A percentile compares a stretch with the other conserved stretches of the same genome.
These are phyloP conservation scores for Lumbricus terrestris DNA, from an alignment of 2,888 invertebrate species.

Conservation along the genomic window DNA sequence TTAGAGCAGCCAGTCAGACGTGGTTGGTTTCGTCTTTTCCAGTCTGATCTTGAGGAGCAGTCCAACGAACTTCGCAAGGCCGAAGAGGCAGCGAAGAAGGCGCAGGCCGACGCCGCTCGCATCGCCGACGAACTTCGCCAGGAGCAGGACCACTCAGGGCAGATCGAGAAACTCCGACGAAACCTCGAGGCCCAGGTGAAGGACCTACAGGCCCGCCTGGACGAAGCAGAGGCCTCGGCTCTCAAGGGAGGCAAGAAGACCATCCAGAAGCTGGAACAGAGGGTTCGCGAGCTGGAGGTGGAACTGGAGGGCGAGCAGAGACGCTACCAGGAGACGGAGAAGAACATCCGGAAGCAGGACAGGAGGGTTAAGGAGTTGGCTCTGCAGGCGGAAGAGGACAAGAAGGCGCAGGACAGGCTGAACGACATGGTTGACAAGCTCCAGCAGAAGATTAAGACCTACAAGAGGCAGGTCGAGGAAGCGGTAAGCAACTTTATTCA, in stretches of 20 bases:
- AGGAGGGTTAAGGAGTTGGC: slow-evolving; percentile 79
- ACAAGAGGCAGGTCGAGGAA: slow-evolving; percentile 99
- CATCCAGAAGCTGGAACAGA: slow-evolving; percentile 95
- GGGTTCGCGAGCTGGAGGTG: slow-evolving; percentile 62
- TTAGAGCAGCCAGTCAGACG: neutral
- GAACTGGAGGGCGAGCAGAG: slow-evolving; percentile 98
- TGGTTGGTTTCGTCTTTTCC: slow-evolving; percentile 28
- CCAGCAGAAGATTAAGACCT: slow-evolving; percentile 96
- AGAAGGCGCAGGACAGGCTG: slow-evolving; percentile 99
- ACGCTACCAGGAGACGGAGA: slow-evolving; percentile 96
- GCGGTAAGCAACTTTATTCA: slow-evolving; percentile 65
- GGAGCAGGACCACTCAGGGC: slow-evolving; percentile 97
- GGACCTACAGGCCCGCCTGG: slow-evolving; percentile 87
- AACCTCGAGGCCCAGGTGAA: slow-evolving; percentile 96
- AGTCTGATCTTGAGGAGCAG: slow-evolving; percentile 95
- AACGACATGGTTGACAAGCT: slow-evolving; percentile 99
- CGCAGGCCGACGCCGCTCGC: slow-evolving; percentile 80
- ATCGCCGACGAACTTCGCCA: slow-evolving; percentile 97
- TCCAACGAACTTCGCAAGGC: slow-evolving; percentile 97
- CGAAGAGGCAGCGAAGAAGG: slow-evolving; percentile 71
- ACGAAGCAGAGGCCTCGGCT: slow-evolving; percentile 94
- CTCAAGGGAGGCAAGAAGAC: slow-evolving; percentile 99
- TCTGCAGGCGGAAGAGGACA: slow-evolving; percentile 81
- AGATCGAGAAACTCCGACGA: slow-evolving; percentile 97
- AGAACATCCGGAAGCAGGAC: slow-evolving; percentile 96